A percentile compares a stretch with the other conserved stretches of the same genome.
phyloP scores from a whole-genome alignment of 2,113 vertebrate species.

The Centropus bengalensis region DNA sequence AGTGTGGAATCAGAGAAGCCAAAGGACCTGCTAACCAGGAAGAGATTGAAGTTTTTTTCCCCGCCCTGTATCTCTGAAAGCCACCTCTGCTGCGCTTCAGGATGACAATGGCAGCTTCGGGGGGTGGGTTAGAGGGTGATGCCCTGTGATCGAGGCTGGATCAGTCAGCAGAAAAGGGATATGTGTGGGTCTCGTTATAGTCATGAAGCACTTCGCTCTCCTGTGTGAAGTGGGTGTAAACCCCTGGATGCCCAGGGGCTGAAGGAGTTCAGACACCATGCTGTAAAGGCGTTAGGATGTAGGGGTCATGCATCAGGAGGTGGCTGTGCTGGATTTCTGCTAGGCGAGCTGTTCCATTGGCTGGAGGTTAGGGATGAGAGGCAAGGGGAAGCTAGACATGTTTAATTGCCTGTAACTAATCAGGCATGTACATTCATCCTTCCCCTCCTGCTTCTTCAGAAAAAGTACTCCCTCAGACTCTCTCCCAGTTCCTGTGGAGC shows the following conservation, averaged over 20 bases:
- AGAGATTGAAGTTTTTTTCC: background rate
- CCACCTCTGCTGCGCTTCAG: background rate
- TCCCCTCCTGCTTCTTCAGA: constrained; percentile 34
- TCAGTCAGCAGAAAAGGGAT: accelerated
- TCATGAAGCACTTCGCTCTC: background rate
- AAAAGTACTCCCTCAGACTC: background rate
- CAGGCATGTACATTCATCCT: constrained; percentile 53
- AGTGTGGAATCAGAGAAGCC: background rate
- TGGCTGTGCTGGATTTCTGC: constrained; percentile 12
- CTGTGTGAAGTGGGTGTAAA: background rate
- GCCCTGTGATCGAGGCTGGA: background rate
- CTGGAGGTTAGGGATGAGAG: constrained; percentile 65
- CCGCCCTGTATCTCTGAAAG: background rate
- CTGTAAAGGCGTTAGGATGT: background rate
- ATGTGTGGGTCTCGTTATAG: background rate
- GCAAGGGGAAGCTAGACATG: constrained; percentile 46
- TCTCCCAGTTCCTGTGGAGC: background rate
- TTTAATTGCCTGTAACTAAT: constrained; percentile 68
- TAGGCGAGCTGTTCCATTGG: constrained; percentile 6
- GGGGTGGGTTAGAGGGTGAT: background rate
- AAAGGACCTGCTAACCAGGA: background rate
- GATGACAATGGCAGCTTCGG: background rate
- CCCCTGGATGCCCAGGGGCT: background rate
- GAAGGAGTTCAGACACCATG: background rate
- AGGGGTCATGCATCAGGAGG: background rate